phyloP scores from a whole-genome alignment of 2,888 invertebrate genomes.

The Hypena proboscidalis region DNA sequence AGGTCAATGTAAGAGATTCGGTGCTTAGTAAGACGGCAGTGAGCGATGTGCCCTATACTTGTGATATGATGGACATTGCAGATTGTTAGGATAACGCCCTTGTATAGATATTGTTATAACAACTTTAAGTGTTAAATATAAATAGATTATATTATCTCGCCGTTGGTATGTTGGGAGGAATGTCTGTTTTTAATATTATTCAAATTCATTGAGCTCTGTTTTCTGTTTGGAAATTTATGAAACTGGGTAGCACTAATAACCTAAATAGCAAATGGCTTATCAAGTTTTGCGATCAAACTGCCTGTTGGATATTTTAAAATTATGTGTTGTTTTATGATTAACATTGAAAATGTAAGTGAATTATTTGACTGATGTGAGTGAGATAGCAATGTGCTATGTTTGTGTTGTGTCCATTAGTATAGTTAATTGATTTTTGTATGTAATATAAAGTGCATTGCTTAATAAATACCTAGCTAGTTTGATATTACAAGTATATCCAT shows the following conservation, averaged over 20 bases:
- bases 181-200: slow-evolving; percentile 82
- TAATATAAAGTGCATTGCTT: slow-evolving; percentile 47
- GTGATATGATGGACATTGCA: slow-evolving; percentile 68
- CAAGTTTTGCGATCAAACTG: slow-evolving; percentile 26
- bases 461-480: slow-evolving; percentile 45
- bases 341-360: slow-evolving; percentile 43
- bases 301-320: slow-evolving; percentile 30
- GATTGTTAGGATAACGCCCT: slow-evolving; percentile 62
- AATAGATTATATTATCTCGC: slow-evolving; percentile 63
- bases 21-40: no score
- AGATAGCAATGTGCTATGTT: slow-evolving; percentile 43
- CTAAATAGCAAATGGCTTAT: background rate
- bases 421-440: slow-evolving; percentile 45
- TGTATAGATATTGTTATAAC: slow-evolving; percentile 70
- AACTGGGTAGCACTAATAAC: slow-evolving; percentile 17
- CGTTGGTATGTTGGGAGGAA: slow-evolving; percentile 62
- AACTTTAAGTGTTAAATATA: slow-evolving; percentile 76
- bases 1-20: no score
- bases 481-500: slow-evolving; percentile 45
- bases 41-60: slow-evolving; percentile 67
- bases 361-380: slow-evolving; percentile 43
- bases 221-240: slow-evolving; percentile 40
- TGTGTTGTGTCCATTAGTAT: slow-evolving; percentile 50
- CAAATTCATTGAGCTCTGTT: slow-evolving; percentile 59
- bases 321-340: slow-evolving; percentile 28